Percentiles rank a stretch among this genome's conserved stretches.
Evolutionary conservation across 2,113 vertebrate genomes (phyloP).

Genomic region (Aramus guarauna): DNA sequence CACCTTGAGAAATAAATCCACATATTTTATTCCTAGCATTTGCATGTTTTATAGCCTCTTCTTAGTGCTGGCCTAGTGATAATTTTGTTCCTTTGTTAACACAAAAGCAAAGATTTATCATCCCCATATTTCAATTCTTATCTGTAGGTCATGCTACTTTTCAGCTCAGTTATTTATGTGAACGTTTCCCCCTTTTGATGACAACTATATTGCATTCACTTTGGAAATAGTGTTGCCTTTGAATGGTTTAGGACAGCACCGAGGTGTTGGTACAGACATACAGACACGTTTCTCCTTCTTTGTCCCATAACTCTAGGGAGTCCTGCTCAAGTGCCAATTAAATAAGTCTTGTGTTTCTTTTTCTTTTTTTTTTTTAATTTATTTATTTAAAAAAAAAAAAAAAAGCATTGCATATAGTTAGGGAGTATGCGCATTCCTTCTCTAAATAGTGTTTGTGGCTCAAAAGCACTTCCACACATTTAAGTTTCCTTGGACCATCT

Average conservation of each 20-base stretch:
- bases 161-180: not conserved
- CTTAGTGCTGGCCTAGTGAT: not conserved
- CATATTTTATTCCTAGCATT: not conserved
- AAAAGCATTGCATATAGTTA: not conserved
- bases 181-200: not conserved
- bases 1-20: not conserved
- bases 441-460: not conserved
- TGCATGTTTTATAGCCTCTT: not conserved
- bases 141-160: not conserved
- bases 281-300: not conserved
- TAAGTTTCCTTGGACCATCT: not conserved
- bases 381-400: no score
- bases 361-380: not conserved
- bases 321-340: not conserved
- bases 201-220: not conserved
- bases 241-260: not conserved
- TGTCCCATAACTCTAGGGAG: not conserved
- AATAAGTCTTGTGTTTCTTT: not conserved
- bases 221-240: not conserved
- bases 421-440: not conserved
- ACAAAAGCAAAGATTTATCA: not conserved
- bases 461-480: not conserved
- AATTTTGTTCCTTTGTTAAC: conserved; percentile 29
- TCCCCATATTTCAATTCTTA: not conserved
- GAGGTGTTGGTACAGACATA: not conserved